Conservation (phyloP, 53 echinoderm and acorn worm genomes). For the Paelopatides confundens region DNA sequence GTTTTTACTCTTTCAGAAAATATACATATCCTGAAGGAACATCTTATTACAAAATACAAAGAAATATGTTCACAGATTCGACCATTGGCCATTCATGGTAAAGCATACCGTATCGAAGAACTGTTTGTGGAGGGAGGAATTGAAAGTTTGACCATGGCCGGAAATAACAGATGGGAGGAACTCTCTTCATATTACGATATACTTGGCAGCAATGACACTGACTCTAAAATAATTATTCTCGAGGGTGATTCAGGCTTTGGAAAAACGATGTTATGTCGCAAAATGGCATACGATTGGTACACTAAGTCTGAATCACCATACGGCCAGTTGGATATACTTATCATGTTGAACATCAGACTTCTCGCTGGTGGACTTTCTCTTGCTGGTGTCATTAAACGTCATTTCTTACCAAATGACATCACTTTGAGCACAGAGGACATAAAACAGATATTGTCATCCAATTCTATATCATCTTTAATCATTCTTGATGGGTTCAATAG, state of each 20-base stretch:
- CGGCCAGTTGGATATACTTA: background rate
- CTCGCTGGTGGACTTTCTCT: background rate
- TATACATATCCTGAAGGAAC: no score
- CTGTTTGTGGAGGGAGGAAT: no score
- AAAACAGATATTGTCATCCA: background rate
- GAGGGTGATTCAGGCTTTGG: slow-evolving; percentile 14
- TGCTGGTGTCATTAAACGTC: background rate
- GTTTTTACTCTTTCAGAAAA: no score
- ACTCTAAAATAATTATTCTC: no score
- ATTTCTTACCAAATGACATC: background rate
- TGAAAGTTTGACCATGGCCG: no score
- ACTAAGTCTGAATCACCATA: background rate
- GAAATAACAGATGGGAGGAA: no score
- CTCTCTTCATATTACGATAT: no score
- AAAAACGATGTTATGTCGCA: background rate
- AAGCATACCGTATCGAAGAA: no score
- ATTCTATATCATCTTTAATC: background rate
- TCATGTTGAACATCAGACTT: background rate
- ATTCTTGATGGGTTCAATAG: background rate
- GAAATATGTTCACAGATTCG: no score
- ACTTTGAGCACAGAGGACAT: background rate
- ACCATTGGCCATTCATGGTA: no score
- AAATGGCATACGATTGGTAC: slow-evolving; percentile 21
- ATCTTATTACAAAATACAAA: no score
- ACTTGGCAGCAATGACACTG: no score